Evolutionary conservation across 35 echinoderm and acorn worm species (phyloP), one percentile per base, ranked within the genome.

Genomic region (Chiridota heheva): DNA sequence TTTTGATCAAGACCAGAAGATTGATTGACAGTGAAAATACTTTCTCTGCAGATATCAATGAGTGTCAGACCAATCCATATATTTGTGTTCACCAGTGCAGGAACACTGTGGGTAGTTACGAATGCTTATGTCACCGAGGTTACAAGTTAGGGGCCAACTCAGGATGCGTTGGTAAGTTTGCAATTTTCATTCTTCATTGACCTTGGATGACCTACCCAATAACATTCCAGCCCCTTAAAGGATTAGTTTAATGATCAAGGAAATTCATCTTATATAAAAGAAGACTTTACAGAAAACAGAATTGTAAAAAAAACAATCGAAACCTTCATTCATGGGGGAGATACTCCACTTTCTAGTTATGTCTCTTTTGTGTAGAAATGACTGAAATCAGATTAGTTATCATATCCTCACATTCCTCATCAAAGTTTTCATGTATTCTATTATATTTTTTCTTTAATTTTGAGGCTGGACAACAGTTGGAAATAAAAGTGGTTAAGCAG

Each of bases 81-180:
- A 35, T 78, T 20, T 95, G 91, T 75, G 51, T 58, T 7, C 81
- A 95, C 17, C 81, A 80, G 31, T 95, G 91, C 32, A 33, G 41
- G 2, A 95, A 95, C 36, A 85, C 91, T 24, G 58, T 49, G 20
- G 91, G 91, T 32, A 89, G 86, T 45, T 89, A 95, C 29, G 51
- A 57, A n/a, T 95, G 91, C 45, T 55, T 36, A 13, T 95, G 91
- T 43, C 45, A 43, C 12, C 39, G 70, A 18, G 91, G 86, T 16
- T 95, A 77, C 77, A 48, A 57, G 29, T 73, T 83, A 4, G 10
- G 34, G 1, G 84, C 68, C 41, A 42, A 46, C 36, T 76, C 60
- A 18, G 16, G 29, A 20, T 90, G 88, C 40, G 26, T 40, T 39
- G 88, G 88, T 90, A 35, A 84, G 81, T 75, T 24, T 17, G 13